Evolutionary conservation across 1,140 invertebrate species (phyloP), one percentile per base, ranked within the genome.

Genomic region (Stegodyphus dumicola): DNA sequence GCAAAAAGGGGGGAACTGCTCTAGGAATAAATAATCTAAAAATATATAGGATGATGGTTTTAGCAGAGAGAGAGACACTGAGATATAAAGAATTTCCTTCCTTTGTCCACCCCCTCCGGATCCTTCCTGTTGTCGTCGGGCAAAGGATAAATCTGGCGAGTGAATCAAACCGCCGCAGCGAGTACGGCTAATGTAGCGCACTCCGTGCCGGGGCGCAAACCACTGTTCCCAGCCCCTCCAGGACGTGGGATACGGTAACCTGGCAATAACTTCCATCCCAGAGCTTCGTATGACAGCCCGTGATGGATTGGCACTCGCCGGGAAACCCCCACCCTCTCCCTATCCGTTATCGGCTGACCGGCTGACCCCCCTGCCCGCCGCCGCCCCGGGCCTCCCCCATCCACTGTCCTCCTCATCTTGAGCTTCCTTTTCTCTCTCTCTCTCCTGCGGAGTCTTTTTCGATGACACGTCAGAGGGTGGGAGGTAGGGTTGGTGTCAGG

Each of bases 181-280:
- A 33, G 33, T 33, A 3, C 15, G 77, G 77, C 77, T 78, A 78
- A 78, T 78, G 77, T 78, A 78, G 77, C 77, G 77, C 9, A 60
- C 9, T 60, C 56, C 15, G 56, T 33, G 33, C 33, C 33, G 33
- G 33, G 33, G 33, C 33, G 48, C 75, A 65, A 77, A 77, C 75
- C 75, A 66, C 75, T 77, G 75, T 77, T 77, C 66, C 75, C 56
- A 66, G 70, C 70, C 51, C 33, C 33, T 7, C 73, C 5, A 15
- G 56, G 15, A 9, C 56, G 56, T 15, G 56, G 56, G 15, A 15
- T 71, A 53, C 66, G 77, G 77, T 80, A 80, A 80, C 77, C 77
- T 80, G 54, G 77, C 77, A 70, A 80, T 80, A 80, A 80, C 77
- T 80, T 80, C 77, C 77, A 80, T 52, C 18, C 54, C 77, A 80